These are phyloP conservation scores for Sturnira hondurensis DNA, from an alignment of 2,113 vertebrate genomes.

Conservation along the genomic window DNA sequence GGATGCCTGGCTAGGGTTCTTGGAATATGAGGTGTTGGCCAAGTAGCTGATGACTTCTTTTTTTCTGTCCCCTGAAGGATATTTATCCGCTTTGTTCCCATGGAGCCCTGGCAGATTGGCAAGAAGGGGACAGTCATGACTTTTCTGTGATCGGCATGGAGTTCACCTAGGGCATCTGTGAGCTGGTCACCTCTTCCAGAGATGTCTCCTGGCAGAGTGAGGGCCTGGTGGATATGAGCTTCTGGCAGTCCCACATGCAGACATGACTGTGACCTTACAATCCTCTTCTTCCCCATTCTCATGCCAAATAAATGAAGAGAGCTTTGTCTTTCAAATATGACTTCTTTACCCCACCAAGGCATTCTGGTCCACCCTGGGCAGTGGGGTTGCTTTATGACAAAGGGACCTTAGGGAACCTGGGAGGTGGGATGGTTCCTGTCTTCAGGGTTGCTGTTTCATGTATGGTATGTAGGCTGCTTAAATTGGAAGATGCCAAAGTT, in stretches of 20 bases:
- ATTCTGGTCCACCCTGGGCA: background rate
- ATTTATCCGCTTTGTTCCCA: conserved; percentile 83
- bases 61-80: conserved; percentile 80
- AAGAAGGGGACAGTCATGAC: conserved; percentile 92
- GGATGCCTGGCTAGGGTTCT: background rate
- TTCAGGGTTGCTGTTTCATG: background rate
- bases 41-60: background rate
- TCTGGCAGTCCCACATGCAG: background rate
- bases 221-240: background rate
- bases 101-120: conserved; percentile 93
- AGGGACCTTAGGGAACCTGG: background rate
- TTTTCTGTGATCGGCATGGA: conserved; percentile 81
- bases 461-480: background rate
- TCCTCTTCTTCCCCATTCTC: background rate
- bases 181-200: background rate
- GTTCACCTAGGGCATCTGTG: background rate
- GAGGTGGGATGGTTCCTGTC: background rate
- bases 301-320: conserved; percentile 51
- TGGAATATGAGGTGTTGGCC: background rate
- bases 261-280: background rate
- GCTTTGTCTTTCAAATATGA: background rate
- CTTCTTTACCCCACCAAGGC: background rate
- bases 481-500: background rate
- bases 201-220: background rate
- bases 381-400: background rate